Conservation (phyloP, 2,797 vertebrate species). For the Megalops cyprinoides region DNA sequence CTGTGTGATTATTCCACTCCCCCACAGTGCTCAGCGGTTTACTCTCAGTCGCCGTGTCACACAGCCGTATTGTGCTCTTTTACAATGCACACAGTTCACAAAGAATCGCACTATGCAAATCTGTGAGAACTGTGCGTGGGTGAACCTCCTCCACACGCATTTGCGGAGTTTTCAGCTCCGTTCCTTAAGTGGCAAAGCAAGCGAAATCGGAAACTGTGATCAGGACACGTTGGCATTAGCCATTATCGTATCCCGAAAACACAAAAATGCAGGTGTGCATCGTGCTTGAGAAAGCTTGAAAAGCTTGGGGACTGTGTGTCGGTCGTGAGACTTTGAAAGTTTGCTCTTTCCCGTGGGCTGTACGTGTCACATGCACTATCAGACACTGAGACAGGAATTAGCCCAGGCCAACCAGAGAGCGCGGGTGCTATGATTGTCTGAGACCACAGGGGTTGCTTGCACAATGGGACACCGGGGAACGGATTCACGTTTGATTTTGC, state of each 20-base stretch:
- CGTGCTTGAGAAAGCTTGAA: no score
- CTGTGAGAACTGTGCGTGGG: background rate
- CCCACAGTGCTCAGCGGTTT: conserved; percentile 8
- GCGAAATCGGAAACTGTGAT: background rate
- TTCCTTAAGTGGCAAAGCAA: background rate
- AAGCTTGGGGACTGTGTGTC: no score
- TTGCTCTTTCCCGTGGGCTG: background rate
- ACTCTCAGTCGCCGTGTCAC: background rate
- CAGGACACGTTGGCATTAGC: background rate
- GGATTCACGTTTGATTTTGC: background rate
- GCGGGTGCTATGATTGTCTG: no score
- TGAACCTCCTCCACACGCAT: background rate
- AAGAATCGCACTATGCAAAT: background rate
- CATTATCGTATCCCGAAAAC: background rate
- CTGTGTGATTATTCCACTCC: conserved; percentile 14
- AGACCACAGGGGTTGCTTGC: background rate
- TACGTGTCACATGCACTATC: background rate
- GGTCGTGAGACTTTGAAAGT: no score
- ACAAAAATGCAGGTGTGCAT: no score
- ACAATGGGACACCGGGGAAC: background rate
- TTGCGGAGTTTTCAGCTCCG: background rate
- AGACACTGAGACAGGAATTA: background rate
- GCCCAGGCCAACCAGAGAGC: no score
- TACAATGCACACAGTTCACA: conserved; percentile 11
- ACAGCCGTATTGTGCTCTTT: conserved; percentile 1